Evolutionary conservation across 1,140 invertebrate genomes (phyloP), one percentile per base, ranked within the genome.

Genomic region (Armadillidium nasatum): DNA sequence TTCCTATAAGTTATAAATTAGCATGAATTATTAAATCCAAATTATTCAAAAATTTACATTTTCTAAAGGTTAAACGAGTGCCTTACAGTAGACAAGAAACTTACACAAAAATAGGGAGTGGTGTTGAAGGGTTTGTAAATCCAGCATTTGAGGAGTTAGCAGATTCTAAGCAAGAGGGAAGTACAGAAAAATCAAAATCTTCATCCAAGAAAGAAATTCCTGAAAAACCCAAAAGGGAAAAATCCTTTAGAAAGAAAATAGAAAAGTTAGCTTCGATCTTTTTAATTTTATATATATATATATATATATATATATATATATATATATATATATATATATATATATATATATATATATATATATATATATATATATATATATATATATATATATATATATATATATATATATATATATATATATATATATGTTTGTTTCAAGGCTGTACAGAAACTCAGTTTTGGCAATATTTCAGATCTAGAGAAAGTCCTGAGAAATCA

Each of bases 81-180:
- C 75, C 75, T 4, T 81, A 79, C 70, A 77, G 43, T 23, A 72
- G 80, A 22, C 80, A 81, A 44, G 44, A 78, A 19, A 81, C 80
- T 4, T 81, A 79, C 72, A 85, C 82, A 83, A 86, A 79, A 45
- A 44, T 72, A 60, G 50, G 50, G 11, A 60, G 50, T 60, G 50
- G 50, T 21, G 66, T 68, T 71, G 77, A 76, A 21, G 76, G 74
- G 15, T 60, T 77, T 19, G 54, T 72, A 11, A 79, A 80, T 72
- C 19, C 84, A 83, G 79, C 70, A 68, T 80, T 80, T 83, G 83
- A 76, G 82, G 85, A 78, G 82, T 84, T 33, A 81, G 79, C 45
- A 84, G 84, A 81, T 82, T 83, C 74, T 82, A 84, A 76, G 82
- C 44, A 23, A 71, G 76, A 54, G 10, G 46, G 33, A n/a, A 66